A percentile compares a stretch with the other conserved stretches of the same genome.
phyloP scores from a whole-genome alignment of 2,888 invertebrate species.

The Agrochola lychnidis region DNA sequence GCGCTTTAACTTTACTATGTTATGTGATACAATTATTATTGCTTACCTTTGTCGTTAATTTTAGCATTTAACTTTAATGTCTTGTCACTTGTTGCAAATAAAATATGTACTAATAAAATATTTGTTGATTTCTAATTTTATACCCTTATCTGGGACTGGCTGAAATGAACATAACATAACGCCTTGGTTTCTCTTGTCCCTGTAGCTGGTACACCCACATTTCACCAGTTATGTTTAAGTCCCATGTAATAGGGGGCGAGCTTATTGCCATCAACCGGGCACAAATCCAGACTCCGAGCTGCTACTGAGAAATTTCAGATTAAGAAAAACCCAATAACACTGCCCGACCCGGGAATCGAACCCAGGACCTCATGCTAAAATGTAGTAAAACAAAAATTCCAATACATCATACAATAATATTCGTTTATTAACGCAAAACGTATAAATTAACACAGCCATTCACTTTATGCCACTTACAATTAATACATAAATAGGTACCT shows the following conservation, averaged over 20 bases:
- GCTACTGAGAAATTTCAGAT: no score
- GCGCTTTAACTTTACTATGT: conserved; percentile 9
- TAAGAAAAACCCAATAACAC: no score
- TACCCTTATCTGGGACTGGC: neutral
- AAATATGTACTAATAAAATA: conserved; percentile 22
- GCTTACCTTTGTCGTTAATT: conserved; percentile 41
- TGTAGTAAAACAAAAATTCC: conserved; percentile 13
- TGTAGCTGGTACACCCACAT: no score
- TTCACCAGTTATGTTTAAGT: no score
- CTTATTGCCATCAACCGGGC: no score
- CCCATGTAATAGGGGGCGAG: no score
- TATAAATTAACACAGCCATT: conserved; percentile 58
- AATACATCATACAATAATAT: conserved; percentile 29
- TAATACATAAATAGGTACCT: conserved; percentile 29
- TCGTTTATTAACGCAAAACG: conserved; percentile 32
- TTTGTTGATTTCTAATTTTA: conserved; percentile 10
- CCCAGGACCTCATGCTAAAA: neutral
- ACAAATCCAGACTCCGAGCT: no score
- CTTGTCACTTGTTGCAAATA: conserved; percentile 35
- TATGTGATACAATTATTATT: conserved; percentile 33
- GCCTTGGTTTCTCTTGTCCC: no score
- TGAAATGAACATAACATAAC: neutral
- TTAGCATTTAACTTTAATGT: conserved; percentile 29
- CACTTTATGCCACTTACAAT: conserved; percentile 29
- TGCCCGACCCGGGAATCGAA: no score